These are phyloP conservation scores for Stomatorhinus walkeri DNA, from an alignment of 2,797 vertebrate genomes.

Conservation along the genomic window DNA sequence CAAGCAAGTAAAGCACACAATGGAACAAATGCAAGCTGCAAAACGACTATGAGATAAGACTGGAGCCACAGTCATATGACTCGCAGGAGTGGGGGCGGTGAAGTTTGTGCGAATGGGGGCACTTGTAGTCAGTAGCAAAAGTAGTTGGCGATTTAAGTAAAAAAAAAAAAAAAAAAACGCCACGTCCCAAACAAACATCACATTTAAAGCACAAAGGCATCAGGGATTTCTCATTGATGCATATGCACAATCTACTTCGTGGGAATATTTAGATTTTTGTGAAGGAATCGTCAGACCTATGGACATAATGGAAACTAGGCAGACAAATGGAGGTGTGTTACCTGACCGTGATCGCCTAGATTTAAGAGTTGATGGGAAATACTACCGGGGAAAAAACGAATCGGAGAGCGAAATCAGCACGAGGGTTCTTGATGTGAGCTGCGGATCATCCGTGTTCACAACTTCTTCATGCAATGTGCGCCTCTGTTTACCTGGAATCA, in stretches of 20 bases:
- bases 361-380: neutral
- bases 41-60: neutral
- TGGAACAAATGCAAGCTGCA: neutral
- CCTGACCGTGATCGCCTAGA: neutral
- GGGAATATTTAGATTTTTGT: neutral
- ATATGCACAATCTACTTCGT: neutral
- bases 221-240: neutral
- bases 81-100: neutral
- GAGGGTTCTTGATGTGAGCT: neutral
- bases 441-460: neutral
- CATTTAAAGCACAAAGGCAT: neutral
- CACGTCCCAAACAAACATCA: neutral
- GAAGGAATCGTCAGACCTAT: neutral
- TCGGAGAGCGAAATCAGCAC: neutral
- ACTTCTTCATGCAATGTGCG: neutral
- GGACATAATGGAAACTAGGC: neutral
- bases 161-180: neutral
- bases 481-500: slow-evolving; percentile 59
- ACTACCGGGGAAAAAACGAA: neutral
- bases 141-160: neutral
- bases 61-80: neutral
- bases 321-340: neutral
- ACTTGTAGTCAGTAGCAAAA: neutral
- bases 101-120: neutral
- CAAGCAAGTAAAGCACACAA: neutral